Evolutionary conservation across 2,888 invertebrate species (phyloP), one percentile per base, ranked within the genome.

Genomic region (Eupithecia centaureata): DNA sequence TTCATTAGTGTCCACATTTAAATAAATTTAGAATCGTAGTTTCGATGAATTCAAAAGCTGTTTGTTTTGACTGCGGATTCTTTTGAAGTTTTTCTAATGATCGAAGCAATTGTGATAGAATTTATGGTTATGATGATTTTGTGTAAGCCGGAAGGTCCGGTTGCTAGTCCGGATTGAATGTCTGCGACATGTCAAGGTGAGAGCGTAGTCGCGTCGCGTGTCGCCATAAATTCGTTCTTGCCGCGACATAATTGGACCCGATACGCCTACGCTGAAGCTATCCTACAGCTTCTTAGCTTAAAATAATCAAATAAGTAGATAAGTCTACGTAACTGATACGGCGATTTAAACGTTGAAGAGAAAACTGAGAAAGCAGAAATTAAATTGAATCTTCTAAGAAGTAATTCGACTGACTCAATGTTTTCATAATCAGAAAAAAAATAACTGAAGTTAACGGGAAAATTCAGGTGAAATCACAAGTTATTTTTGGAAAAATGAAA

Each of bases 211-310:
- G 27, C 52, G 61, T 69, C 70, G 75, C 75, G 77, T 79, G 79
- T 79, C 76, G 83, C 86, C 81, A 88, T 90, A 88, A 91, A 90
- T 90, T 87, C 82, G 82, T 86, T 86, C 84, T 83, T 82, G 79
- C 80, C 80, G 82, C 84, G 85, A 85, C 86, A 86, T 89, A 90
- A 91, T 88, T 88, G 86, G 88, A 88, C 83, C 85, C 84, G 83
- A 81, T 79, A 80, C 87, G 83, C 91, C 91, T 80, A 90, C 89
- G 81, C 81, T 33, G 12, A 25, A 68, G 56, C 66, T 71, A 68
- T 68, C 68, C 63, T 61, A 68, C 71, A 35, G 65, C 65, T 63
- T 63, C 65, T 71, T 58, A 68, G 63, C 66, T 67, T 69, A 70
- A 66, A 70, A 70, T 70, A 70, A 70, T 63, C 64, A 58, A 59